Evolutionary conservation across 2,797 vertebrate species (phyloP), one percentile per base, ranked within the genome.

Genomic region (Mionectes olivaceus): DNA sequence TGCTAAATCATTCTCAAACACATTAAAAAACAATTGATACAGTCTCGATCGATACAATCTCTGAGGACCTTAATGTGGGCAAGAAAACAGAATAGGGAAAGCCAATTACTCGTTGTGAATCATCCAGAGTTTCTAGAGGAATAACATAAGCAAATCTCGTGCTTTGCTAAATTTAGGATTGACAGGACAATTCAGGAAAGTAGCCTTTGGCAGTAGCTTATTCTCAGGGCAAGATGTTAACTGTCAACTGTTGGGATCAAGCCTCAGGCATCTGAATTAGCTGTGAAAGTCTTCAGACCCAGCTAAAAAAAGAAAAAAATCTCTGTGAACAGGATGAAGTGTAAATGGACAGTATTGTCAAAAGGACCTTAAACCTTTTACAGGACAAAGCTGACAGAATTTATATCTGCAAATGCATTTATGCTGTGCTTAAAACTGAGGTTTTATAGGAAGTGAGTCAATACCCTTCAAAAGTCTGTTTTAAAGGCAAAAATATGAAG

Each of bases 251-350:
- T 74, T 16, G 95, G 88, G 95, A 96, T 96, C 96, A 80, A 95
- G 97, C 97, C 97, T 77, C 95, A 93, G 97, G 97, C 97, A 5
- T 89, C 93, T 75, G 91, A 95, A 96, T 97, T 97, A 91, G 60
- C 91, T 89, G 87, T 47, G 93, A 73, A 89, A 93, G 80, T 81
- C 96, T 94, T 91, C 59, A 90, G 82, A 65, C 87, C 3, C 24
- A 28, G 12, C 79, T 37, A 32, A 68, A 87, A 76, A 78, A 78
- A 68, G 67, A 55, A 78, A 46, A 47, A 52, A 24, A 7, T 27
- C 67, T 82, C 65, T 14, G 28, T 39, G 68, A 69, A 21, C 74
- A 80, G 46, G 53, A 76, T 77, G 77, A 89, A 96, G 80, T 46
- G 27, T 11, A 73, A 92, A 33, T 16, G 94, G 94, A 71, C 93